These are phyloP conservation scores for Anguilla megastoma DNA, from an alignment of 2,797 vertebrate genomes.

Conservation along the genomic window DNA sequence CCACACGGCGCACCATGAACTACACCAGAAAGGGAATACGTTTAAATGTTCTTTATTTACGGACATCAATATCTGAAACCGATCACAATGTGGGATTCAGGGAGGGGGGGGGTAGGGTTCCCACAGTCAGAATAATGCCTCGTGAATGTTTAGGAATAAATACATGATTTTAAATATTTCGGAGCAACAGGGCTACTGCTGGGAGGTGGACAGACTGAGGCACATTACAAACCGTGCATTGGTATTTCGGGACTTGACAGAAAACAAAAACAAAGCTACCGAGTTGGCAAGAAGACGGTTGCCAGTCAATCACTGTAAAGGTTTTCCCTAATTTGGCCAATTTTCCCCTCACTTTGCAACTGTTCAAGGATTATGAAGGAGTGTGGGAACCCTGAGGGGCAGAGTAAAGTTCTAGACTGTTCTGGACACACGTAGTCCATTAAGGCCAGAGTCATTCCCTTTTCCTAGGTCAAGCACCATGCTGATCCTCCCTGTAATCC, in stretches of 20 bases:
- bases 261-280: neutral
- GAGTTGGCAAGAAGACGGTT: neutral
- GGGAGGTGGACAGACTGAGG: neutral
- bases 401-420: neutral
- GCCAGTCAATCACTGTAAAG: too few species aligned
- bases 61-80: conserved; percentile 31
- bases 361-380: neutral
- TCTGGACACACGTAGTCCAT: neutral
- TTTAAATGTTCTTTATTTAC: conserved; percentile 39
- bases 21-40: neutral
- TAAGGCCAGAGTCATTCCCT: conserved; percentile 30
- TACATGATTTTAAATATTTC: neutral
- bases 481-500: conserved; percentile 8
- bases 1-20: neutral
- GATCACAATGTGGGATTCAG: conserved; percentile 5
- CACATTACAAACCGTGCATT: neutral
- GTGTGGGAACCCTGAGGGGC: neutral
- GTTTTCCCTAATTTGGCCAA: neutral
- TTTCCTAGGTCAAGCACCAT: neutral
- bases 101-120: neutral
- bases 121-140: neutral
- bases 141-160: neutral
- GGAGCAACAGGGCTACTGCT: neutral
- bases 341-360: neutral
- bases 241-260: neutral